These are phyloP conservation scores for Austrolebias charrua DNA, from an alignment of 2,797 vertebrate species.

Conservation along the genomic window DNA sequence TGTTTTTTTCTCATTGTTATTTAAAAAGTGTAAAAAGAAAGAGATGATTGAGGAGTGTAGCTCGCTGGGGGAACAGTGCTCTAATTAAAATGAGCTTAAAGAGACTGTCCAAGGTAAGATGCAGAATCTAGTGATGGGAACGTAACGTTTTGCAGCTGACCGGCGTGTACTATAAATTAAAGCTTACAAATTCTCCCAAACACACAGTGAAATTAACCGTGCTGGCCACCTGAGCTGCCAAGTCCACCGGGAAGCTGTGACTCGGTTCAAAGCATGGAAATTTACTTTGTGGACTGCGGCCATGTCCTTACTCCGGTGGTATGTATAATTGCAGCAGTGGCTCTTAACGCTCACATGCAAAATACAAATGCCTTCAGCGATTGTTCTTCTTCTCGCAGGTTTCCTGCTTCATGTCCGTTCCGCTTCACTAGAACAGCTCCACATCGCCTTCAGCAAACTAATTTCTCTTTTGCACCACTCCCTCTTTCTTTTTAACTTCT, in stretches of 20 bases:
- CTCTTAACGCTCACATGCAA: conserved; percentile 63
- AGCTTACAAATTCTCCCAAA: conserved; percentile 60
- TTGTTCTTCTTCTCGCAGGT: conserved; percentile 69
- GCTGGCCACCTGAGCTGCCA: conserved; percentile 65
- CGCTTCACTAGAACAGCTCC: conserved; percentile 78
- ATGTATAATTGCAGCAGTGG: conserved; percentile 72
- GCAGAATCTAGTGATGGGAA: conserved; percentile 49
- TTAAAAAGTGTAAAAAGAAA: conserved; percentile 29
- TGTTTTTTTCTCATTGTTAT: conserved; percentile 12
- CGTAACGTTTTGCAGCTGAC: conserved; percentile 49
- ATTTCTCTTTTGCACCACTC: conserved; percentile 58
- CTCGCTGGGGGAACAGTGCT: conserved; percentile 18
- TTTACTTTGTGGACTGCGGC: conserved; percentile 66
- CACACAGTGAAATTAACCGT: conserved; percentile 61
- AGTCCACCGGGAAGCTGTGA: conserved; percentile 57
- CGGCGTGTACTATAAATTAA: conserved; percentile 29
- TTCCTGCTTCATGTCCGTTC: conserved; percentile 67
- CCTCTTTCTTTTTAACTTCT: conserved; percentile 53
- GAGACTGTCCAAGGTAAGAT: conserved; percentile 53
- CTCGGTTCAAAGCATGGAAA: conserved; percentile 69
- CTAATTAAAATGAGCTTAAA: conserved; percentile 54
- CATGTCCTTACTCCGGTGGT: conserved; percentile 63
- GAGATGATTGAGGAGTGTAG: conserved; percentile 14
- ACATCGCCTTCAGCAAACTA: conserved; percentile 72
- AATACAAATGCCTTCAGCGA: conserved; percentile 66